Evolutionary conservation across 2,113 vertebrate species (phyloP).

Genomic region (Pseudolaguvia tuberculata): DNA sequence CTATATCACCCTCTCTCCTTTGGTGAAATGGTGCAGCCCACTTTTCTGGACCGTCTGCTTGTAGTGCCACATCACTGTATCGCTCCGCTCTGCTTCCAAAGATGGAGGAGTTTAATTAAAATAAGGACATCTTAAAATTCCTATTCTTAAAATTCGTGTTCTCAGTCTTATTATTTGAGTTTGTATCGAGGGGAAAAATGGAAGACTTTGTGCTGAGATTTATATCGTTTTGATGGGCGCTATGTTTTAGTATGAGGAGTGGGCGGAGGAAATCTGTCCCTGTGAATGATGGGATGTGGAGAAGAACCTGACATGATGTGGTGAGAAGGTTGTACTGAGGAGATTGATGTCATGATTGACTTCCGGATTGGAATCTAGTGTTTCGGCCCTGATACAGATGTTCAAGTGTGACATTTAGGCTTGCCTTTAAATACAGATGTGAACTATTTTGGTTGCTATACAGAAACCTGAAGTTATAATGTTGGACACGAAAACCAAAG

Average conservation of each 20-base stretch:
- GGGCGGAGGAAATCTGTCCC: background rate
- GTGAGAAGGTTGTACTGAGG: constrained; percentile 3
- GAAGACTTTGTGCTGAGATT: background rate
- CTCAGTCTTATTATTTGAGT: background rate
- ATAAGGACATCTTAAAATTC: background rate
- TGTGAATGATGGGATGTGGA: background rate
- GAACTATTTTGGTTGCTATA: background rate
- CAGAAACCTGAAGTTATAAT: constrained; percentile 45
- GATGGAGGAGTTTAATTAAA: too few species aligned
- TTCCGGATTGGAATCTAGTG: background rate
- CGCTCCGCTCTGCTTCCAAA: background rate
- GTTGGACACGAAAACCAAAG: constrained; percentile 79
- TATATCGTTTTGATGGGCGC: background rate
- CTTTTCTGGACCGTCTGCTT: constrained; percentile 20
- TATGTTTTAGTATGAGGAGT: background rate
- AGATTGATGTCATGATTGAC: background rate
- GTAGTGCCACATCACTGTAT: constrained; percentile 47
- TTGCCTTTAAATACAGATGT: background rate
- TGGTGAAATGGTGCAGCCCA: constrained; percentile 36
- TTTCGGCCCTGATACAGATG: background rate
- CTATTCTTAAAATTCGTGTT: background rate
- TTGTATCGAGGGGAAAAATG: background rate
- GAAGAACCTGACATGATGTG: constrained; percentile 33
- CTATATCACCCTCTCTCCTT: background rate
- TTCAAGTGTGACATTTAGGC: background rate